Conservation (phyloP, 2,797 vertebrate genomes). For the Rhinella marina region DNA sequence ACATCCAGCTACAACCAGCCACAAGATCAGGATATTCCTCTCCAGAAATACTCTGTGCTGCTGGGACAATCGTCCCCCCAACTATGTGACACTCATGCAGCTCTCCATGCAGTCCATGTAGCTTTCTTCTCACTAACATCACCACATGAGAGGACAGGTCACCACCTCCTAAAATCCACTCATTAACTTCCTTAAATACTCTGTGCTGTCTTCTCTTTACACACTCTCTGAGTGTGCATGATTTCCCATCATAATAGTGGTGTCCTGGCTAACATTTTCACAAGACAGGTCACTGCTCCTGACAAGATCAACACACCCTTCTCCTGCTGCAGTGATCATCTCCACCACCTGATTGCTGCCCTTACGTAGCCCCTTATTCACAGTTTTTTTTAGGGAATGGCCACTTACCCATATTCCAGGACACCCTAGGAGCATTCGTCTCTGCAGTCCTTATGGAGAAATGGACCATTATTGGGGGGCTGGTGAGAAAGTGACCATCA, state of each 20-base stretch:
- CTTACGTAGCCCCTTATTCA: no score
- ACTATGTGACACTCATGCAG: neutral
- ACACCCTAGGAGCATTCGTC: slow-evolving; percentile 74
- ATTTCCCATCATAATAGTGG: no score
- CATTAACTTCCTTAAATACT: neutral
- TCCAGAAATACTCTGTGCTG: neutral
- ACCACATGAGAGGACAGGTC: neutral
- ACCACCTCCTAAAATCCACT: neutral
- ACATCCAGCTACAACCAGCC: no score
- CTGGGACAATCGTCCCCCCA: neutral
- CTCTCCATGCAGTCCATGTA: no score
- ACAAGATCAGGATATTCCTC: neutral
- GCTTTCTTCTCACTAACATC: neutral
- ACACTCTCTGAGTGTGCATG: no score
- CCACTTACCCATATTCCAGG: slow-evolving; percentile 75
- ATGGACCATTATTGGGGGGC: slow-evolving; percentile 73
- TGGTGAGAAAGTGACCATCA: slow-evolving; percentile 73
- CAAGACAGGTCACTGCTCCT: neutral
- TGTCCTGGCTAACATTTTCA: neutral
- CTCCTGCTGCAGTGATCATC: neutral
- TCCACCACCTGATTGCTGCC: neutral
- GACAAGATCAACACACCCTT: neutral
- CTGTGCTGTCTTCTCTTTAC: neutral
- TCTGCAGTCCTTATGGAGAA: slow-evolving; percentile 78
- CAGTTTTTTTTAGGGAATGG: neutral